Base-by-base conservation (phyloP, 2,113 vertebrate species). In the Pygoscelis adeliae region DNA sequence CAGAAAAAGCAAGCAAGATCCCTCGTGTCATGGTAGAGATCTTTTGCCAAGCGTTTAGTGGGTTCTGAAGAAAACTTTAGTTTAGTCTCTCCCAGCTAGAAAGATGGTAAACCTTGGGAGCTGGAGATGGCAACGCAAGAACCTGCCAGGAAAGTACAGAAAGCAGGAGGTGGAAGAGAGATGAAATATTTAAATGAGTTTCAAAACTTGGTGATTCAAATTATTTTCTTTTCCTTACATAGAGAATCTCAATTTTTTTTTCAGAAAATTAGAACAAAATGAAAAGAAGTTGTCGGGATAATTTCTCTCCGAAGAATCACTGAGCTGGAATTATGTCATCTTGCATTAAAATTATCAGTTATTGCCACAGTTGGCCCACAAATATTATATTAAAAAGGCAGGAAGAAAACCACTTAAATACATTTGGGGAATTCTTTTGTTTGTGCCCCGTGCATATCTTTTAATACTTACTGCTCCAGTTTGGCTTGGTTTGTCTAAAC, bases 271-370 rank as follows among this genome's bases (percentile, higher is more conserved):
- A 90, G n/a, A 95, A 88, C 50, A 94, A 97, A 97, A 87, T 49
- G 40, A 94, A 91, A 97, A 91, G 11, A 90, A 47, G 44, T 47
- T 91, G 44, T 91, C n/a, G 61, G 44, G 21, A 30, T 94, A 96
- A 79, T 94, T 82, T 94, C 70, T 72, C 49, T 96, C 77, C 40
- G 30, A 95, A 92, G 76, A 95, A 97, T 83, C 69, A 82, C n/a
- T 47, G 40, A 97, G 72, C 59, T 73, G 61, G 46, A 95, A 80
- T 90, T 83, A 87, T 49, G 80, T 87, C 56, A 92, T 83, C 50
- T 80, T 90, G 49, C 56, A 82, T 84, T 90, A 96, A 92, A 91
- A 76, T 63, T 78, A 86, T 76, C 38, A 92, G 47, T 36, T 97
- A 78, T 50, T 83, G 50, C 80, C 71, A 89, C 58, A 97, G 83